phyloP scores from a whole-genome alignment of 2,888 invertebrate species.

The Pandemis cinnamomeana region DNA sequence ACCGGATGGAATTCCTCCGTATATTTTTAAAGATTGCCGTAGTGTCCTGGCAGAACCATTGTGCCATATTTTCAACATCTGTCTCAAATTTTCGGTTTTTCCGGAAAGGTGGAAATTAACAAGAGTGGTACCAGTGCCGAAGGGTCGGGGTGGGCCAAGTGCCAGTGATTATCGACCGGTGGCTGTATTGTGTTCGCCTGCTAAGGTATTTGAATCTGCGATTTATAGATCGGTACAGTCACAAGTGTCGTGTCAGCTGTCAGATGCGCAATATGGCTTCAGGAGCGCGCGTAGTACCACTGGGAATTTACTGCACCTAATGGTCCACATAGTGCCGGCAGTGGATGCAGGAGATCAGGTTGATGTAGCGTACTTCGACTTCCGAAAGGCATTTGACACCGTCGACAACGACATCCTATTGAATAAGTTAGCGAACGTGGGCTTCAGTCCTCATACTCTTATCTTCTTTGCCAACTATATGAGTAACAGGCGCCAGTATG shows the following conservation, averaged over 20 bases:
- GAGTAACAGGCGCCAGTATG: not conserved
- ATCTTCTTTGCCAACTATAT: conserved; percentile 26
- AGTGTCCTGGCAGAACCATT: conserved; percentile 13
- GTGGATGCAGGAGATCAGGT: conserved; percentile 33
- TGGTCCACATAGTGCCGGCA: conserved; percentile 10
- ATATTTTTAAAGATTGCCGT: conserved; percentile 30
- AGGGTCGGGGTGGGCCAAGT: conserved; percentile 4
- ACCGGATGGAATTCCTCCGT: conserved; percentile 39
- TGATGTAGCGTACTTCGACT: conserved; percentile 41
- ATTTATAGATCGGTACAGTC: not conserved
- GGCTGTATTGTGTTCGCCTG: conserved; percentile 6
- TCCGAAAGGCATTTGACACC: conserved; percentile 40
- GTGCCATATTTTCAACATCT: conserved; percentile 21
- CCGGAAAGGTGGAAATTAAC: conserved; percentile 23
- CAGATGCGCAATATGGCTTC: conserved; percentile 36
- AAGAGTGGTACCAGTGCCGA: conserved; percentile 18
- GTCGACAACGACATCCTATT: conserved; percentile 40
- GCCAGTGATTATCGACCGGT: conserved; percentile 23
- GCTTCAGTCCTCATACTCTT: not conserved
- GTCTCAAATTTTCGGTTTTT: conserved; percentile 2
- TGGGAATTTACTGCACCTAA: conserved; percentile 30
- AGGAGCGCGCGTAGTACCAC: conserved; percentile 27
- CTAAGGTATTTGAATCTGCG: conserved; percentile 22
- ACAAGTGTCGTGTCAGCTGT: conserved; percentile 10
- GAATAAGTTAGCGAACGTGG: conserved; percentile 38